Evolutionary conservation across 1,140 invertebrate genomes (phyloP).

Genomic region (Drosophila sp.): DNA sequence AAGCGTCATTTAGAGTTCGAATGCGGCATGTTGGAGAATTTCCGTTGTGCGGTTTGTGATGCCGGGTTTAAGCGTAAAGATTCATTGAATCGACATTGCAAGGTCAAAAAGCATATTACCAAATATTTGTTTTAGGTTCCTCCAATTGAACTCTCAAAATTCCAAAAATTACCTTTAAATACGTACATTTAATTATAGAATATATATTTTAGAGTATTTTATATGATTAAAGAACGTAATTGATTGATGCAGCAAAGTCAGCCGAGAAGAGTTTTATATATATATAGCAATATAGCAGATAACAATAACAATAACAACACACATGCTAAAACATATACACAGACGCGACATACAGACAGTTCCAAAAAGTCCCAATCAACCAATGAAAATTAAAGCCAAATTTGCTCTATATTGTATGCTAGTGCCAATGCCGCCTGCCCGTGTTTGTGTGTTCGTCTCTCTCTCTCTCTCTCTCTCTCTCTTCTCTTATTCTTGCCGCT

Average conservation of each 20-base stretch:
- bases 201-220: constrained; percentile 20
- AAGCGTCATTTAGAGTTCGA: constrained; percentile 75
- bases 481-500: constrained; percentile 9
- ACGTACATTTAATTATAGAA: constrained; percentile 1
- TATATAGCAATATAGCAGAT: constrained; percentile 1
- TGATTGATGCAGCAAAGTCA: constrained; percentile 18
- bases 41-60: constrained; percentile 67
- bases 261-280: constrained; percentile 11
- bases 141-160: neutral
- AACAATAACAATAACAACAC: constrained; percentile 10
- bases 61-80: constrained; percentile 79
- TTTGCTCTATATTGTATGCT: constrained; percentile 28
- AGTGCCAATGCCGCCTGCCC: constrained; percentile 33
- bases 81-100: constrained; percentile 84
- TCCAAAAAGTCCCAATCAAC: constrained; percentile 67
- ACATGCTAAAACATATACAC: constrained; percentile 3
- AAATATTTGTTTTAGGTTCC: constrained; percentile 72
- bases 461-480: constrained; percentile 1
- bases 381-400: constrained; percentile 54
- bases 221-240: constrained; percentile 34
- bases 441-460: constrained; percentile 21
- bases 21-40: constrained; percentile 67
- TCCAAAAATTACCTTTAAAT: constrained; percentile 7
- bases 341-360: constrained; percentile 14
- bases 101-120: constrained; percentile 68